Base-by-base conservation (phyloP, 2,113 vertebrate genomes). In the Hemibagrus wyckioides region DNA sequence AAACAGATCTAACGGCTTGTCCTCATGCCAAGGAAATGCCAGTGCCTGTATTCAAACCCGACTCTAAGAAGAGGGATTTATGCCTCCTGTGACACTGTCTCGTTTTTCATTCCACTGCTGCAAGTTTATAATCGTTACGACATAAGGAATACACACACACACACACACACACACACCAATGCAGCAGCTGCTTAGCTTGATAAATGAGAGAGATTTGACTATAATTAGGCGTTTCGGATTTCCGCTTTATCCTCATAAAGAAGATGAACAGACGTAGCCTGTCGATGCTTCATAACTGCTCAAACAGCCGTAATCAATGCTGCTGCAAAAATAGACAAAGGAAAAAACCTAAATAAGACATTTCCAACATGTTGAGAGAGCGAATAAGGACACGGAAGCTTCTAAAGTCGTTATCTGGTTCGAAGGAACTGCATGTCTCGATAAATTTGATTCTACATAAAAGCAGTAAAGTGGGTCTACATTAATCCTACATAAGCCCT, bases 201-300 rank as follows among this genome's bases (percentile, higher is more conserved):
- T 82, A 87, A 90, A 90, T 86, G 88, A 75, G 86, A 80, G 73
- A 80, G 86, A 89, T 80, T 87, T 89, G 71, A 25, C 59, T 79
- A 56, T 90, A 89, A 90, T 89, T 90, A 89, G 84, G 80, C 81
- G 59, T 88, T 90, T 84, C 83, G 83, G 56, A 85, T 63, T 82
- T 77, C 33, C 54, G 63, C 61, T 85, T 57, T 57, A 71, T 52
- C 15, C 85, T 80, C 82, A 79, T 81, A 83, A 83, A 84, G 36
- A 39, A 71, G 80, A 71, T 69, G 50, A 89, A 80, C 54, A 87
- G 86, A 88, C 30, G 21, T 48, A 61, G n/a, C 57, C 67, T n/a
- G 28, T 67, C 23, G 44, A 82, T 81, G 83, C 73, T 76, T 69
- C n/a, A 61, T 73, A 39, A 52, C 80, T 44, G 76, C 69, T 84